Evolutionary conservation across 1,140 invertebrate genomes (phyloP), one percentile per base, ranked within the genome.

Genomic region (Zaprionus ghesquierei): DNA sequence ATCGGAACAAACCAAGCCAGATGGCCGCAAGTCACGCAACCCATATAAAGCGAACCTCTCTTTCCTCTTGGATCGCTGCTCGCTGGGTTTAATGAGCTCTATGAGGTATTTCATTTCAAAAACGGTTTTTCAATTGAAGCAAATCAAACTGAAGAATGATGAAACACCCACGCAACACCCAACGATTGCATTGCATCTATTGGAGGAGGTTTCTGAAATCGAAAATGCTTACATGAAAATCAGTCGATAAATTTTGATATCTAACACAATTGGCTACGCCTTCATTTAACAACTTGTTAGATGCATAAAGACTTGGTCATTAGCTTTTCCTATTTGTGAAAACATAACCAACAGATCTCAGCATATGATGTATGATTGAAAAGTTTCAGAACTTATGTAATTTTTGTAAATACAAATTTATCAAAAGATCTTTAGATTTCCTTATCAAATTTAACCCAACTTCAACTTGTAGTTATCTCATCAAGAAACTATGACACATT

Each of bases 11-110:
- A 62, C 54, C 59, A 29, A 51, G 69, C 61, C 84, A 87, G 66
- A 85, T 85, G 81, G 81, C 70, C 65, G 65, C 41, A 55, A 89
- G 84, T 87, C 84, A 87, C 84, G 84, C 84, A 87, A 87, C 84
- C 84, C 62, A 54, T 74, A 87, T 87, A 80, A 84, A 79, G 49
- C 44, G 49, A 63, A 56, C 38, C 63, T 38, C 44, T 27, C 35
- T 41, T 0, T 54, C 27, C 44, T 27, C 35, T 41, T 0, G 35
- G 6, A 41, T 15, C 35, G n/a, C 5, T 41, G 5, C 10, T 23
- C 38, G 5, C 10, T 23, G 38, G 29, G 27, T 18, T 46, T 6
- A 22, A 64, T 65, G 61, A 69, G 69, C 29, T 70, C 15, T 66
- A 56, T 66, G 73, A 69, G 75, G 66, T 54, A 55, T 49, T 12